These are phyloP conservation scores for Heliornis fulica DNA, from an alignment of 2,113 vertebrate genomes.

Conservation along the genomic window DNA sequence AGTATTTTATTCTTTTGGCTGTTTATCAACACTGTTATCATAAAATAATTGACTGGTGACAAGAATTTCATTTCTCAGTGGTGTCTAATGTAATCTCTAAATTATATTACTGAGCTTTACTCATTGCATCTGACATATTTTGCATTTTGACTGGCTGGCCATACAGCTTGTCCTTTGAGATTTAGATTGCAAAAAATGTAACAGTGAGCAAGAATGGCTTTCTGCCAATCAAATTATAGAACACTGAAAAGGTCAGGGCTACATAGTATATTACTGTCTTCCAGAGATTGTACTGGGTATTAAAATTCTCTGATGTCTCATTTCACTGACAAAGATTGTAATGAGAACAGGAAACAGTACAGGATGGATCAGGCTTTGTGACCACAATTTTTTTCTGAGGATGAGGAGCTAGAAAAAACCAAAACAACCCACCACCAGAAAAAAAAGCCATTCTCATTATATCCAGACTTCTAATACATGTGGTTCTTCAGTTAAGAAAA, in stretches of 20 bases:
- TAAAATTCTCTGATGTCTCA: slow-evolving; percentile 38
- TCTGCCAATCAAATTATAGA: slow-evolving; percentile 53
- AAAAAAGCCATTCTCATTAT: not conserved
- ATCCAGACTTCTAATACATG: not conserved
- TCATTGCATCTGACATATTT: not conserved
- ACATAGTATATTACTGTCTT: slow-evolving; percentile 15
- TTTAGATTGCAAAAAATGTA: slow-evolving; percentile 8
- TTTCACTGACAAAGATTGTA: slow-evolving; percentile 15
- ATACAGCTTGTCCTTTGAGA: not conserved
- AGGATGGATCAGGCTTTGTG: not conserved
- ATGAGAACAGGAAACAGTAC: not conserved
- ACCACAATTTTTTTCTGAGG: not conserved
- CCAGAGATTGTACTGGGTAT: slow-evolving; percentile 3
- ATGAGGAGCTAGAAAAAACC: not conserved
- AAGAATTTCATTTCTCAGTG: not conserved
- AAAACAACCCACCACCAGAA: not conserved
- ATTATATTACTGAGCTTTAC: not conserved
- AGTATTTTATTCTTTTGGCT: not conserved
- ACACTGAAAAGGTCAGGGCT: slow-evolving; percentile 18
- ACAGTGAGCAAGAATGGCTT: slow-evolving; percentile 18
- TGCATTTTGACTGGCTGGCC: not conserved
- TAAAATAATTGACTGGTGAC: not conserved
- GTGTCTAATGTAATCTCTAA: not conserved
- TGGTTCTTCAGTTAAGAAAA: not conserved
- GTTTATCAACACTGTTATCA: not conserved